Evolutionary conservation across 2,797 vertebrate genomes (phyloP).

Genomic region (Limosa lapponica): DNA sequence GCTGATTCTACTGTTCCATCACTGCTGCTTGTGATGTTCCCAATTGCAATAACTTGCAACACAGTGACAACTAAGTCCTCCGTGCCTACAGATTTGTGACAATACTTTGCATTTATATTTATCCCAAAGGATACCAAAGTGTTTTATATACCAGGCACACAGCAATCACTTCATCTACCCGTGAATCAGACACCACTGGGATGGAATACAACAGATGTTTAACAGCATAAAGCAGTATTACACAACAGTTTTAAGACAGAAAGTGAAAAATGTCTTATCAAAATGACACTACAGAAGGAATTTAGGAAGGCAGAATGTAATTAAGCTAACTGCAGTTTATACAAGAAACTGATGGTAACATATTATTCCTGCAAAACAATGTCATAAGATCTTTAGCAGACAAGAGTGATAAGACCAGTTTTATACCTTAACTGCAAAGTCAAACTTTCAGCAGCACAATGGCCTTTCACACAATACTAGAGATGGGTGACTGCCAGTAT

Average conservation of each 20-base stretch:
- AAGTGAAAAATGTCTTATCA: conserved; percentile 30
- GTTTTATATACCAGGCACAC: neutral
- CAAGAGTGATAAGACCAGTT: neutral
- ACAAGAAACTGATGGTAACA: neutral
- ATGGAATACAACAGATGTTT: conserved; percentile 43
- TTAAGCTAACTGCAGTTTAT: conserved; percentile 38
- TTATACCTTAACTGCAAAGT: neutral
- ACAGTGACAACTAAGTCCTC: neutral
- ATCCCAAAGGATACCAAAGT: neutral
- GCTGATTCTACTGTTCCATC: neutral
- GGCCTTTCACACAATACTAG: neutral
- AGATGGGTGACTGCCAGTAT: neutral
- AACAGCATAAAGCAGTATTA: conserved; percentile 14
- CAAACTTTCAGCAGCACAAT: neutral
- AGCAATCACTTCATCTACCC: neutral
- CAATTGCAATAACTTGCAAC: neutral
- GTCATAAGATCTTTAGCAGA: neutral
- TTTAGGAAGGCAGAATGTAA: conserved; percentile 42
- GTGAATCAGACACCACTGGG: conserved; percentile 15
- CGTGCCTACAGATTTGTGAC: neutral
- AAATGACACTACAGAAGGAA: conserved; percentile 19
- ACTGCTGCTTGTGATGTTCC: neutral
- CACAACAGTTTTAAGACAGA: conserved; percentile 27
- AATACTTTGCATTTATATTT: conserved; percentile 9
- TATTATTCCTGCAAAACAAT: neutral